Base-by-base conservation (phyloP, 2,797 vertebrate species). In the Siniperca obscura region DNA sequence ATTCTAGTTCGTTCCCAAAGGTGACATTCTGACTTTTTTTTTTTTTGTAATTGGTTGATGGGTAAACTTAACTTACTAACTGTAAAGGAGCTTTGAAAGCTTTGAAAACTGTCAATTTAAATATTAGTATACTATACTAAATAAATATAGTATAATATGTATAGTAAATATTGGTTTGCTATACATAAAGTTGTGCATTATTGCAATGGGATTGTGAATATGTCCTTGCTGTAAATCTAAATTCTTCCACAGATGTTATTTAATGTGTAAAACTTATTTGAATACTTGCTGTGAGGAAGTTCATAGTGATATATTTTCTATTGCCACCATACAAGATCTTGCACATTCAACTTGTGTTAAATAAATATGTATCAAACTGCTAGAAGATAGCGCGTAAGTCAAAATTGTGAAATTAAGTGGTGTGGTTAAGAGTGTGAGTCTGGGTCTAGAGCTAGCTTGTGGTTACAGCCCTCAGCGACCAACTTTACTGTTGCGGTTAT, bases 401-500 rank as follows among this genome's bases (percentile, higher is more conserved):
- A 1, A 61, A 34, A 3, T 8, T 9, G 22, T 40, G 65, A 70
- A 64, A 60, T 38, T 2, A 16, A 70, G 4, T 9, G 0, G 2
- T 72, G 74, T 61, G 80, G 59, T 62, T 67, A 14, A 17, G 66
- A 74, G 66, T 30, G 38, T 36, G 40, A 46, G 59, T 62, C 22
- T 34, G 53, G 8, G 70, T 17, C 17, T 25, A 1, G 2, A 4
- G 25, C 21, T 42, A 14, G n/a, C 6, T 17, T 89, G 86, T 74
- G 89, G 91, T 85, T 25, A 53, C 25, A 85, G 21, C 78, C 74
- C 53, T 80, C 86, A 84, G 27, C 21, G 1, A 80, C 86, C 80
- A 40, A 25, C 40, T 17, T 73, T 12, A 67, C 71, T 40, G 70
- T 46, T 89, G 92, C 46, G 90, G 92, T 93, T 92, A n/a, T 84